Base-by-base conservation (phyloP, 2,888 invertebrate species). In the Drosophila aldrichi region DNA sequence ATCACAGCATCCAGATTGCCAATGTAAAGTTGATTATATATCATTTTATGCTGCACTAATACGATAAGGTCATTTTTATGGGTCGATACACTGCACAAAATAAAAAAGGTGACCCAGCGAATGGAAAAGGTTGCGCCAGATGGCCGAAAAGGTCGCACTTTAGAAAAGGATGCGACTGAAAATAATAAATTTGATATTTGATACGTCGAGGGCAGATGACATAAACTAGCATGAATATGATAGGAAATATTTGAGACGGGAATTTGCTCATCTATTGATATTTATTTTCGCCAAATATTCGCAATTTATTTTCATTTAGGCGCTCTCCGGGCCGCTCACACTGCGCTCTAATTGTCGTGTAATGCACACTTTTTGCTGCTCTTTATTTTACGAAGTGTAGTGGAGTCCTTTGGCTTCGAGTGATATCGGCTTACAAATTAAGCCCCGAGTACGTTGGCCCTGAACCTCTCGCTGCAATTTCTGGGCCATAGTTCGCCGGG, bases 21-120 rank as follows among this genome's bases (percentile, higher is more conserved):
- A 79, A 79, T 82, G 72, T 64, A 65, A 77, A 75, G 66, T 85
- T 88, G 83, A 80, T 86, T 88, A 80, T 59, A 79, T 77, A 64
- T 58, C 57, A 77, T 68, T 80, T 36, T 20, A 60, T 56, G 25
- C 41, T 25, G 18, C 69, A 74, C 74, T 68, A 52, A 48, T 73
- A 52, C 46, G 20, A 54, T 67, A 70, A 70, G 83, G 62, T 63
- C 57, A 46, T 55, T 60, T 62, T 75, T 36, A 58, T 25, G 79
- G 68, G 56, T 81, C 52, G 62, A 44, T 14, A 64, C 34, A 40
- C 40, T 63, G 52, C 2, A 22, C 12, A 5, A 20, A 16, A 51
- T n/a, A n/a, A 66, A 57, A 57, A 57, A 43, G 68, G 51, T 67
- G 9, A n/a, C 16, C 36, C 5, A 51, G 2, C 49, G n/a, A 49